A percentile compares a stretch with the other conserved stretches of the same genome.
phyloP scores from a whole-genome alignment of 2,113 vertebrate genomes.

The Prunella himalayana region DNA sequence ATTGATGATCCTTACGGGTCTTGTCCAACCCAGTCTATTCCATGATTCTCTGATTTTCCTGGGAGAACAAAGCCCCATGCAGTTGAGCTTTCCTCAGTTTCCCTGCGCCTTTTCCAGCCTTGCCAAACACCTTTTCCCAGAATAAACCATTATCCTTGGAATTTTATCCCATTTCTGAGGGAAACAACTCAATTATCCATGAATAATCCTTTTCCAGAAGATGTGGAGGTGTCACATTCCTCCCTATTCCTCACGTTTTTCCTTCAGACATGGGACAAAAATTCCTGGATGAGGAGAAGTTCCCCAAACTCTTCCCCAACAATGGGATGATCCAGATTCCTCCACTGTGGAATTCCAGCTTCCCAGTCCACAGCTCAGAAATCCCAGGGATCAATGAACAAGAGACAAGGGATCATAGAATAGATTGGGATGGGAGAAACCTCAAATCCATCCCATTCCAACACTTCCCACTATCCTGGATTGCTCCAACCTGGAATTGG shows the following conservation, averaged over 20 bases:
- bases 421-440: neutral
- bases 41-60: neutral
- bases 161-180: neutral
- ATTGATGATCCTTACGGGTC: rapidly evolving
- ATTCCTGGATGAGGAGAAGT: rapidly evolving
- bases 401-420: neutral
- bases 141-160: neutral
- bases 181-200: neutral
- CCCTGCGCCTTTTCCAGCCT: neutral
- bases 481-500: neutral
- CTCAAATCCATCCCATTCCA: neutral
- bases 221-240: neutral
- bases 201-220: neutral
- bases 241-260: neutral
- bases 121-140: neutral
- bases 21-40: neutral
- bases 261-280: neutral
- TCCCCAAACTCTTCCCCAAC: neutral
- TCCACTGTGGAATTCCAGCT: neutral
- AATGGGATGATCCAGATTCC: neutral
- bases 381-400: neutral
- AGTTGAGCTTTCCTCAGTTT: neutral
- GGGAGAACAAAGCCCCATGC: neutral
- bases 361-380: rapidly evolving
- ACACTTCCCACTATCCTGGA: rapidly evolving